Conservation (phyloP, 92 coral and sea anemone genomes). For the Phymanthus crucifer region DNA sequence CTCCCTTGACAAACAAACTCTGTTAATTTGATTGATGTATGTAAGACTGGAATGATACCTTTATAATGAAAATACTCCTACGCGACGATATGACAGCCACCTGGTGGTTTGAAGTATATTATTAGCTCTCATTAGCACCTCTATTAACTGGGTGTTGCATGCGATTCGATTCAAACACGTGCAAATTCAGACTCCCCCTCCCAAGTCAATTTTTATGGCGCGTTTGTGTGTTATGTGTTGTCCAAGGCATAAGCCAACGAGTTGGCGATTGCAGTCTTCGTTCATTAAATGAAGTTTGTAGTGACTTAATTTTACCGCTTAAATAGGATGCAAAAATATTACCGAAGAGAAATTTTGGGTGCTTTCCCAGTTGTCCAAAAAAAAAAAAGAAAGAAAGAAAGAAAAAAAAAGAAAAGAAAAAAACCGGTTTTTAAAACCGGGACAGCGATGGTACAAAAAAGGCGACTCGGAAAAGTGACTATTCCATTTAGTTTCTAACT, state of each 20-base stretch:
- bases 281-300: no score
- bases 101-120: neutral
- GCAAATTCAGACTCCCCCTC: neutral
- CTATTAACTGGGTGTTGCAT: neutral
- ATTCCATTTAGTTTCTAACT: no score
- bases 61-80: neutral
- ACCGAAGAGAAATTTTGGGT: no score
- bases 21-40: constrained; percentile 4
- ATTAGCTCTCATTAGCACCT: neutral
- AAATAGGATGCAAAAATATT: neutral
- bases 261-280: neutral
- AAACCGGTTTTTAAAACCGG: no score
- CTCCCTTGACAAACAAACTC: neutral
- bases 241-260: neutral
- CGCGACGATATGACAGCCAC: neutral
- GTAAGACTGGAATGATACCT: neutral
- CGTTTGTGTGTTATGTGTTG: neutral
- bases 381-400: no score
- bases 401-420: no score
- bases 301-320: neutral
- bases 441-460: no score
- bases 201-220: neutral
- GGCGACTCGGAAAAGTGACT: no score
- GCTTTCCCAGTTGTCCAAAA: no score
- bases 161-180: neutral